Percentiles rank a stretch among this genome's conserved stretches.
Conservation (phyloP, 1,140 invertebrate genomes). For the Pollicipes pollicipes region DNA sequence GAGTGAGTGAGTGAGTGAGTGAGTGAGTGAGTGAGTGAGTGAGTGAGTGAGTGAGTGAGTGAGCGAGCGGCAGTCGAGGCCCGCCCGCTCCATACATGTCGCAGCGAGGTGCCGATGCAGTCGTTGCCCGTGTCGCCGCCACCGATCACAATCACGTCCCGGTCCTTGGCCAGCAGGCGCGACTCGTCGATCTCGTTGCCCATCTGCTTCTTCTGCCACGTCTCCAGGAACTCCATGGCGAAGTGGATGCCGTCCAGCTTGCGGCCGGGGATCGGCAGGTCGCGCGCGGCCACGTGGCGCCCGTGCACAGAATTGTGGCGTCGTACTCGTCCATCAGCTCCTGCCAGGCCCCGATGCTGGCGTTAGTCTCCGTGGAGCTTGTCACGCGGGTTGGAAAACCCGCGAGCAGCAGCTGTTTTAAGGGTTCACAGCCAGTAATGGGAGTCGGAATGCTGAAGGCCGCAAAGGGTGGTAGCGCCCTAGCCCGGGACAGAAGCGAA, state of each 20-base stretch:
- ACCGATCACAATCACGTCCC: conserved; percentile 91
- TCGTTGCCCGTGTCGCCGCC: conserved; percentile 99
- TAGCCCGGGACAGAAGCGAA: no score
- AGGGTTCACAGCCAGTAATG: no score
- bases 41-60: no score
- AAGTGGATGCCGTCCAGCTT: conserved; percentile 82
- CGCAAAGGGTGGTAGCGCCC: no score
- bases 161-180: conserved; percentile 66
- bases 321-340: conserved; percentile 55
- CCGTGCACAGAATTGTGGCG: conserved; percentile 74
- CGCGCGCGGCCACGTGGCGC: conserved; percentile 91
- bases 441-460: no score
- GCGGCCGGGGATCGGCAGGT: conserved; percentile 66
- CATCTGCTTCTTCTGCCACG: conserved; percentile 90
- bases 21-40: no score
- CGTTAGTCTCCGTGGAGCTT: no score
- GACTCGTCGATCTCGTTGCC: conserved; percentile 39
- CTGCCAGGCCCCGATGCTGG: no score
- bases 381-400: no score
- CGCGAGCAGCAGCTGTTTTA: no score
- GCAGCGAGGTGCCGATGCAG: conserved; percentile 91
- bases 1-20: no score
- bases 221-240: conserved; percentile 93
- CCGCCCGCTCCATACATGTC: conserved; percentile 39
- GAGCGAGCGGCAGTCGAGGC: no score